Evolutionary conservation across 2,797 vertebrate genomes (phyloP).

Genomic region (Macropus fuliginosus): DNA sequence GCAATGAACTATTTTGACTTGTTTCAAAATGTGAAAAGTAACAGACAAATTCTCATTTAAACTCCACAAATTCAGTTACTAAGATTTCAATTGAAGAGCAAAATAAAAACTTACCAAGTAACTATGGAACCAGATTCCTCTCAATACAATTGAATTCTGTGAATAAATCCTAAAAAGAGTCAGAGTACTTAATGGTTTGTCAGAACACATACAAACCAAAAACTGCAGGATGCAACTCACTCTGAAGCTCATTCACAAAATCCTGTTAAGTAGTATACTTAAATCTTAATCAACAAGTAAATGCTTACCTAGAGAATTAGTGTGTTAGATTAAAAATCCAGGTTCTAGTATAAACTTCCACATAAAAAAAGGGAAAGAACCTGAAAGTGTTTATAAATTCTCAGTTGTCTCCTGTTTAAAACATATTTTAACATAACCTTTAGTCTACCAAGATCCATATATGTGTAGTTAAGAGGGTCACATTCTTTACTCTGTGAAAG

Average conservation of each 20-base stretch:
- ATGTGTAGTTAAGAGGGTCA: background rate
- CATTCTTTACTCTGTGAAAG: background rate
- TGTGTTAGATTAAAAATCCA: background rate
- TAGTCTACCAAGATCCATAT: background rate
- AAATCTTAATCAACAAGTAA: background rate
- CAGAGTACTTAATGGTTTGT: background rate
- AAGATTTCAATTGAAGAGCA: background rate
- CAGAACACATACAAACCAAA: background rate
- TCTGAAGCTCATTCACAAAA: background rate
- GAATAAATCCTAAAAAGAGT: slow-evolving; percentile 2
- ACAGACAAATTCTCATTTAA: background rate
- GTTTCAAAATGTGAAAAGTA: background rate
- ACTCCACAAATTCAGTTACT: background rate
- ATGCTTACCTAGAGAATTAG: background rate
- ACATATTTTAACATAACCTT: background rate
- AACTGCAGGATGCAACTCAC: background rate
- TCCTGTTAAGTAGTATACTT: background rate
- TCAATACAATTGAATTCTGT: background rate
- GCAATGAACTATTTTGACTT: background rate
- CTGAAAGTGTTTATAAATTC: background rate
- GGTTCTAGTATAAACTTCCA: background rate
- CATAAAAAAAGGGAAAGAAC: background rate
- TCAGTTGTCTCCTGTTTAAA: background rate
- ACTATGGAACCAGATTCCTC: background rate
- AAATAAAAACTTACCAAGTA: background rate